phyloP scores from a whole-genome alignment of 2,113 vertebrate genomes.

The Artemisiospiza belli region DNA sequence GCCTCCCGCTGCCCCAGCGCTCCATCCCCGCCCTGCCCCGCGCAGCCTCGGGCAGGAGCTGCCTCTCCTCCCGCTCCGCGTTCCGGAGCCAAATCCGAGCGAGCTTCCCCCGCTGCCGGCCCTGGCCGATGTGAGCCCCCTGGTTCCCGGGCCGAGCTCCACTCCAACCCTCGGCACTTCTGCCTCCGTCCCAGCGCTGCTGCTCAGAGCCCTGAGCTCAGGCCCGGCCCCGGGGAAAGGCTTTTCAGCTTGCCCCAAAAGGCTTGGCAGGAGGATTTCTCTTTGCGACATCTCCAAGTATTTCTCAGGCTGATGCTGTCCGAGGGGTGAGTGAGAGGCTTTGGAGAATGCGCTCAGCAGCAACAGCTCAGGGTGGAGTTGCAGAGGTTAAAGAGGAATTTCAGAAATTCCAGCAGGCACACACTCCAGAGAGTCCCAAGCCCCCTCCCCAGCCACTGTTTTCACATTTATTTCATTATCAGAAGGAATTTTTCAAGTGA shows the following conservation, averaged over 20 bases:
- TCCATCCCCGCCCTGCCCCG: background rate
- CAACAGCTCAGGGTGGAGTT: background rate
- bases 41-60: background rate
- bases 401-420: background rate
- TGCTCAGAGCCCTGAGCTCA: fast-evolving
- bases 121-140: fast-evolving
- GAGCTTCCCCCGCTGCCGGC: fast-evolving
- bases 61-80: fast-evolving
- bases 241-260: background rate
- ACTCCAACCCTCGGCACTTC: fast-evolving
- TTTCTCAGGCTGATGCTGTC: background rate
- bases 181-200: fast-evolving
- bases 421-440: background rate
- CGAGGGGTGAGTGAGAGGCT: background rate
- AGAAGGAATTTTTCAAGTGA: background rate
- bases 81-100: background rate
- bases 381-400: background rate
- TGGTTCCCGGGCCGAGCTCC: fast-evolving
- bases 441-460: background rate
- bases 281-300: background rate
- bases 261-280: background rate
- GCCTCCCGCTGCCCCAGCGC: background rate
- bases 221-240: background rate
- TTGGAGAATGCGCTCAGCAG: background rate
- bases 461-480: background rate